Percentiles rank a stretch among this genome's conserved stretches.
These are phyloP conservation scores for Timema podura DNA, from an alignment of 2,888 invertebrate species.

Conservation along the genomic window DNA sequence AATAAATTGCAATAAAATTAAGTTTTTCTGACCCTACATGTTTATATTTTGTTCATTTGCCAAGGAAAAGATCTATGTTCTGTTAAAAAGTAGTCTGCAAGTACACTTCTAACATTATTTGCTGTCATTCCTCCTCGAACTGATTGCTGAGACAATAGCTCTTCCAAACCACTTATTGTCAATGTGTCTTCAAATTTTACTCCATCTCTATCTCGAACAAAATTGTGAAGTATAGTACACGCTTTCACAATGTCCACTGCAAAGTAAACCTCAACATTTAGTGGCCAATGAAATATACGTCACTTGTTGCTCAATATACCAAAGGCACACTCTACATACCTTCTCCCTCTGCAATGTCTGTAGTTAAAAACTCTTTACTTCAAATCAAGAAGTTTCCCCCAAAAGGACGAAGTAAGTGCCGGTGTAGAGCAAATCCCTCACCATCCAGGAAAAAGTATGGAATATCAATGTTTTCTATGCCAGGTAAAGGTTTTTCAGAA, in stretches of 20 bases:
- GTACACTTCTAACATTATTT: no score
- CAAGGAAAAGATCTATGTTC: no score
- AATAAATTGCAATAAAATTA: no score
- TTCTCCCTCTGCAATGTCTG: slow-evolving; percentile 33
- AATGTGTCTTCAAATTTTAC: slow-evolving; percentile 30
- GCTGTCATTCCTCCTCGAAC: slow-evolving; percentile 22
- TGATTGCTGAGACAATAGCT: slow-evolving; percentile 25
- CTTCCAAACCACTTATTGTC: slow-evolving; percentile 31
- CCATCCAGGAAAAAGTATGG: slow-evolving; percentile 18
- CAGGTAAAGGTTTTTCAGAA: not conserved
- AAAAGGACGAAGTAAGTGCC: slow-evolving; percentile 21
- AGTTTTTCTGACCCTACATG: no score
- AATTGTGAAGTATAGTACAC: slow-evolving; percentile 33
- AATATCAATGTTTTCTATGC: slow-evolving; percentile 17
- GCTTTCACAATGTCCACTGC: slow-evolving; percentile 34
- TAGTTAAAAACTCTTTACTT: slow-evolving; percentile 33
- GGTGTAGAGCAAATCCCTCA: slow-evolving; percentile 28
- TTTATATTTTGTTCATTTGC: no score
- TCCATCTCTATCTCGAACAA: slow-evolving; percentile 27
- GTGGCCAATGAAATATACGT: slow-evolving; percentile 39
- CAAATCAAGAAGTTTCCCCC: slow-evolving; percentile 16
- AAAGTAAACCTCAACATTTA: slow-evolving; percentile 31
- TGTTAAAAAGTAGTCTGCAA: no score
- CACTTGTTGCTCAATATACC: slow-evolving; percentile 38
- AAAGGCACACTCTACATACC: slow-evolving; percentile 37